A percentile compares a stretch with the other conserved stretches of the same genome.
These are phyloP conservation scores for Alosa sapidissima DNA, from an alignment of 2,797 vertebrate species.

Conservation along the genomic window DNA sequence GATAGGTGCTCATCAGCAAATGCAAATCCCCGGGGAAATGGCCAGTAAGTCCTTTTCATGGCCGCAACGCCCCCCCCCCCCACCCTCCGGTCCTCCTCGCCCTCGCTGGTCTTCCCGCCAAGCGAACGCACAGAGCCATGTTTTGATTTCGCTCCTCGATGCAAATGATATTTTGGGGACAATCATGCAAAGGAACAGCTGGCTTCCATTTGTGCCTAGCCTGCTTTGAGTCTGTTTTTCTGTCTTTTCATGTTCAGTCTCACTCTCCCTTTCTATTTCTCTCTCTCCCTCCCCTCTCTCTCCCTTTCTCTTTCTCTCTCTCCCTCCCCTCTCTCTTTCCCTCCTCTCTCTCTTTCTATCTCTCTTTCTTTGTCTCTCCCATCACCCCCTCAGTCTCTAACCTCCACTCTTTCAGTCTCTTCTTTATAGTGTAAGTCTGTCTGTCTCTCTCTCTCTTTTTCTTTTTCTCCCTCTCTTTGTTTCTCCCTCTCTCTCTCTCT, in stretches of 20 bases:
- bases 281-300: constrained; percentile 1
- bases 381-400: constrained; percentile 18
- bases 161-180: constrained; percentile 71
- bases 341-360: not conserved
- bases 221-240: constrained; percentile 30
- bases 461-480: not conserved
- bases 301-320: constrained; percentile 33
- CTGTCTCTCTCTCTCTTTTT: not conserved
- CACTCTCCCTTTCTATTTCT: not conserved
- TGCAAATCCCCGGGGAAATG: constrained; percentile 64
- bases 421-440: not conserved
- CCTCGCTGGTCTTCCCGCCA: not conserved
- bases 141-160: constrained; percentile 68
- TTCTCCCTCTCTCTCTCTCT: not conserved
- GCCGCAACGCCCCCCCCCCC: not conserved
- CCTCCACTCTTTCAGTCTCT: not conserved
- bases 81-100: constrained; percentile 39
- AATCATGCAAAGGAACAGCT: constrained; percentile 74
- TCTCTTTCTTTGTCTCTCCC: not conserved
- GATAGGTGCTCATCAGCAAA: constrained; percentile 63
- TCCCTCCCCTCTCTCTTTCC: constrained; percentile 29
- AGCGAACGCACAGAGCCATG: constrained; percentile 49
- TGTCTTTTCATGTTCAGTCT: constrained; percentile 52
- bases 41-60: constrained; percentile 52
- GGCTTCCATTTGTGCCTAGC: constrained; percentile 43